Conservation (phyloP, 2,113 vertebrate genomes). For the Megaceryle torquata region DNA sequence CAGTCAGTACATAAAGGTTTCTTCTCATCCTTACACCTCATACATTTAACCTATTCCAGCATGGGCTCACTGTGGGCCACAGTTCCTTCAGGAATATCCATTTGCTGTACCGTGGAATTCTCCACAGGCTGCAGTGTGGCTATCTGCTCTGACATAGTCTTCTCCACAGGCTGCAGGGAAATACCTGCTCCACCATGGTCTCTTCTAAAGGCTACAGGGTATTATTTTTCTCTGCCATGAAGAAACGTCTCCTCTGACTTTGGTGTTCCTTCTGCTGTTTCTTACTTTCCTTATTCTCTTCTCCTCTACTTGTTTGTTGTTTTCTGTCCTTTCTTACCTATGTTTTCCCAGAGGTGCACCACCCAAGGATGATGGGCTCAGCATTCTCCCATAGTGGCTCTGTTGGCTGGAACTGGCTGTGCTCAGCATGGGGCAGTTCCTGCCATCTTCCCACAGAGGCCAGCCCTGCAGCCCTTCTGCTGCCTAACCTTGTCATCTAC, state of each 20-base stretch:
- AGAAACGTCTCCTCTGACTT: background rate
- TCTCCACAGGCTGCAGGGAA: background rate
- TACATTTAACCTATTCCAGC: background rate
- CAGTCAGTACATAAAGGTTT: accelerated
- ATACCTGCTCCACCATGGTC: background rate
- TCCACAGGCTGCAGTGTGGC: background rate
- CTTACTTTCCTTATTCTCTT: background rate
- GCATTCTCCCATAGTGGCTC: background rate
- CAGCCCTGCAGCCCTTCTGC: no score
- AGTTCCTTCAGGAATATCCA: background rate
- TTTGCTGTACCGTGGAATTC: background rate
- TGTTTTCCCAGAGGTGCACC: background rate
- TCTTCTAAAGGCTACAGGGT: background rate
- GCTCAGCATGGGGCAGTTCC: background rate
- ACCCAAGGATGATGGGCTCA: background rate
- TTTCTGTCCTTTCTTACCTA: background rate
- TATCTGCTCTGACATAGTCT: background rate
- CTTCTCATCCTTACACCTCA: background rate
- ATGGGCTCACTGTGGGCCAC: background rate
- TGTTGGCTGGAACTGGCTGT: background rate
- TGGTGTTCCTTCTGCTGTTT: background rate
- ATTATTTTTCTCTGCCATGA: background rate
- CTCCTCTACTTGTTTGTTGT: background rate
- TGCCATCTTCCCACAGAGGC: background rate
- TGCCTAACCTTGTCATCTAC: background rate